These are phyloP conservation scores for Ceriagrion tenellum DNA, from an alignment of 2,888 invertebrate genomes.

Conservation along the genomic window DNA sequence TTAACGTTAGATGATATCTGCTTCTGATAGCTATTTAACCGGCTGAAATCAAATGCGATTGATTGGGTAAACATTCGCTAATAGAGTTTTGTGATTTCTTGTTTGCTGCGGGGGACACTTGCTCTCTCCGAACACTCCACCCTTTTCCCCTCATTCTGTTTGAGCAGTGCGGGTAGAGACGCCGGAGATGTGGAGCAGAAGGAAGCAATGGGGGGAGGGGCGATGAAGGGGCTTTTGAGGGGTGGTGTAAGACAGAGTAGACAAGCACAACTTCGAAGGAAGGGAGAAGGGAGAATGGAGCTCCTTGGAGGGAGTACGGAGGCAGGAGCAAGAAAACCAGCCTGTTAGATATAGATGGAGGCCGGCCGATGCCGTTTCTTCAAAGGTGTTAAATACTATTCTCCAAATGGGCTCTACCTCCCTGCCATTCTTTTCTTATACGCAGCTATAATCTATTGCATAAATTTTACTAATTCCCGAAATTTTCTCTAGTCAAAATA, in stretches of 20 bases:
- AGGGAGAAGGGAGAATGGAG: not conserved
- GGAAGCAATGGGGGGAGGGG: no score
- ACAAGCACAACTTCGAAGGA: not conserved
- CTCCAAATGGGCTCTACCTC: no score
- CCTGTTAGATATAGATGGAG: no score
- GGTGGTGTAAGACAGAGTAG: not conserved
- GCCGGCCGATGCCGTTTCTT: no score
- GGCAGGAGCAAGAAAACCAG: no score
- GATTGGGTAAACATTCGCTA: conserved; percentile 24
- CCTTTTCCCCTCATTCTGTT: conserved; percentile 24
- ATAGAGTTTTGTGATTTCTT: conserved; percentile 36
- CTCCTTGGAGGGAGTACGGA: no score
- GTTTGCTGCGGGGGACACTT: conserved; percentile 26
- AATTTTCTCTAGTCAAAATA: no score
- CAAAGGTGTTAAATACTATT: no score
- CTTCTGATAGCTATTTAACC: conserved; percentile 5
- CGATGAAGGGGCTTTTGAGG: no score
- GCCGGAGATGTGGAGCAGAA: not conserved
- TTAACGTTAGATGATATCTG: conserved; percentile 9
- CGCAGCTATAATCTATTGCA: no score
- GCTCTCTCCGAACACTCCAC: not conserved
- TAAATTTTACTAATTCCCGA: no score
- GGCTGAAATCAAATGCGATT: not conserved
- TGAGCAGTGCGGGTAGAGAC: not conserved
- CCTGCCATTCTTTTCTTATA: no score